Evolutionary conservation across 2,113 vertebrate genomes (phyloP).

Genomic region (Beaufortia kweichowensis): DNA sequence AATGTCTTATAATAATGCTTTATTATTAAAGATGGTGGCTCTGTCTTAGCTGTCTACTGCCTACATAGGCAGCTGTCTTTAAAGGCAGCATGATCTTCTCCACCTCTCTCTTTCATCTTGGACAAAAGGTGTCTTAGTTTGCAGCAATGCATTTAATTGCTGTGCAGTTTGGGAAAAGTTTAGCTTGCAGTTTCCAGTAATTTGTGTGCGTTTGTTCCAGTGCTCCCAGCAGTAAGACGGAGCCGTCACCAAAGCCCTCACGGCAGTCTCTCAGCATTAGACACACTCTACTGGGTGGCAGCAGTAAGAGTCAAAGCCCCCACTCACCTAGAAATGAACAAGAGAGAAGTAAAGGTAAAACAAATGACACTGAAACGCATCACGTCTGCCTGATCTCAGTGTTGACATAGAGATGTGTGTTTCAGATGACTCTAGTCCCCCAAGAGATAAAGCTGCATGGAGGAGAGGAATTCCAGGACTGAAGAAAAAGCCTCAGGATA

Average conservation of each 20-base stretch:
- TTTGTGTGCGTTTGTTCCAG: constrained; percentile 52
- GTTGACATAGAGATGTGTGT: neutral
- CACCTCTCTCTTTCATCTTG: neutral
- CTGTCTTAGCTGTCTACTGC: neutral
- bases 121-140: neutral
- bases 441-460: constrained; percentile 93
- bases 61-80: too few species aligned
- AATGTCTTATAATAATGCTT: too few species aligned
- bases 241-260: constrained; percentile 86
- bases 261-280: constrained; percentile 92
- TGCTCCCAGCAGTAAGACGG: constrained; percentile 80
- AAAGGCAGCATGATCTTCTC: too few species aligned
- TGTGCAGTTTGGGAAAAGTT: neutral
- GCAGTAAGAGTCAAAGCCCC: constrained; percentile 64
- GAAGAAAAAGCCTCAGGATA: constrained; percentile 93
- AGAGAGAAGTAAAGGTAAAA: constrained; percentile 60
- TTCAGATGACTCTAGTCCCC: constrained; percentile 92
- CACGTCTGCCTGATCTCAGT: constrained; percentile 57
- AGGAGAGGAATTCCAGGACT: constrained; percentile 90
- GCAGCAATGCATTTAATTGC: neutral
- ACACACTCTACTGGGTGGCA: constrained; percentile 87
- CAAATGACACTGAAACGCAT: neutral
- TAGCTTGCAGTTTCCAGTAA: neutral
- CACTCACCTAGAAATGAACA: constrained; percentile 68
- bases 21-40: too few species aligned